phyloP scores from a whole-genome alignment of 2,113 vertebrate genomes.

The Apteryx owenii region DNA sequence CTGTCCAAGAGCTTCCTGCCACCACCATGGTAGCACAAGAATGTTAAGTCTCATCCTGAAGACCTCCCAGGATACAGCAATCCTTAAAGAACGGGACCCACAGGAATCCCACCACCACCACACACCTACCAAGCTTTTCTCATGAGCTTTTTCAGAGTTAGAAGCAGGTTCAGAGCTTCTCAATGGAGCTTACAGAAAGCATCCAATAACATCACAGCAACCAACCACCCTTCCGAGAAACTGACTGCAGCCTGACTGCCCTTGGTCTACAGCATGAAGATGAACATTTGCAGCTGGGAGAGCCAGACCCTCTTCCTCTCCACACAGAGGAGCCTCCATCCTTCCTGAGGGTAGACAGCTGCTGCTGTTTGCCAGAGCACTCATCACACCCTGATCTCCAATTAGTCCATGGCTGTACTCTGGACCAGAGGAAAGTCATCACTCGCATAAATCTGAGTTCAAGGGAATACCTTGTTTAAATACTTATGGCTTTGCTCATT shows the following conservation, averaged over 20 bases:
- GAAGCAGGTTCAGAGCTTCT: neutral
- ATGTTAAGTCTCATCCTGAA: neutral
- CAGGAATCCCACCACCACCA: neutral
- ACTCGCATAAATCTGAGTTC: neutral
- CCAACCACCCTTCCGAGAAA: neutral
- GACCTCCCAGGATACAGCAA: neutral
- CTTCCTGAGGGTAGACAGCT: neutral
- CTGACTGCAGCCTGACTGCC: neutral
- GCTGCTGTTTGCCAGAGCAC: neutral
- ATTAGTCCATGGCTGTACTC: no score
- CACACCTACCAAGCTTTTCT: neutral
- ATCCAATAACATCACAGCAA: neutral
- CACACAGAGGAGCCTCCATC: neutral
- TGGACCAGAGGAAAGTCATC: neutral
- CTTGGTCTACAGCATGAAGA: neutral
- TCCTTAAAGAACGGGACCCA: neutral
- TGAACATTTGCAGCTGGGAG: neutral
- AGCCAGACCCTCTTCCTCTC: neutral
- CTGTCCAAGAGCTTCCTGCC: neutral
- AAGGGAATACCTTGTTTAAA: neutral
- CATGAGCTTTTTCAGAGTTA: neutral
- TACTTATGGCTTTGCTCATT: neutral
- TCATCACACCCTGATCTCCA: neutral
- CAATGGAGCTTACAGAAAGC: neutral
- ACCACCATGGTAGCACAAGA: fast-evolving